These are phyloP conservation scores for Hydrotaea diabolus DNA, from an alignment of 2,888 invertebrate species.

Conservation along the genomic window DNA sequence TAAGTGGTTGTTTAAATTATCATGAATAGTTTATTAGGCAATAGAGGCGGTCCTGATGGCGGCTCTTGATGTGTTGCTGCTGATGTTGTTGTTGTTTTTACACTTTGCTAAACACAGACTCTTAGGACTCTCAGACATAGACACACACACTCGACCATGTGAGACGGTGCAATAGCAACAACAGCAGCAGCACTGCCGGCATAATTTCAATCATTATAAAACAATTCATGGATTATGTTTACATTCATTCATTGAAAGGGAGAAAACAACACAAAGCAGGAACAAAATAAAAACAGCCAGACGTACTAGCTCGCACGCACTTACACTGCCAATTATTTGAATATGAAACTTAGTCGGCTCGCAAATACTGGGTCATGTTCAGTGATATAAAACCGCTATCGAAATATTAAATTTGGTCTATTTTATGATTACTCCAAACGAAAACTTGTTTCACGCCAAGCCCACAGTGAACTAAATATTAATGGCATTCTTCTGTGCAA, in stretches of 20 bases:
- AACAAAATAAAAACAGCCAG: not conserved
- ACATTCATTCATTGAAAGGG: constrained; percentile 3
- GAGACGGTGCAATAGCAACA: not conserved
- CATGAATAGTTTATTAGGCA: constrained; percentile 55
- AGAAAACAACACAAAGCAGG: not conserved
- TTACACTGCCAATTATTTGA: constrained; percentile 13
- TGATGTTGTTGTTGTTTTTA: constrained; percentile 49
- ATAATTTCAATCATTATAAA: constrained; percentile 57
- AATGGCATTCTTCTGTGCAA: no score
- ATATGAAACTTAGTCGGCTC: no score
- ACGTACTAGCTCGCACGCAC: constrained; percentile 29
- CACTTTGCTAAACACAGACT: constrained; percentile 60
- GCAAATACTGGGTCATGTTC: no score
- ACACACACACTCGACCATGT: constrained; percentile 43
- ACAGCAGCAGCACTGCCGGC: constrained; percentile 47
- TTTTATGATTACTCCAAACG: no score
- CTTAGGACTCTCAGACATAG: constrained; percentile 29
- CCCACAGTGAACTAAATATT: no score
- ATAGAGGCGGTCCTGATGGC: constrained; percentile 44
- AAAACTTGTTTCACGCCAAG: no score
- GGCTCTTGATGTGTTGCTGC: constrained; percentile 55
- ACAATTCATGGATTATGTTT: constrained; percentile 52
- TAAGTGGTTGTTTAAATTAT: constrained; percentile 45
- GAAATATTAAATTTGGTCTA: no score
- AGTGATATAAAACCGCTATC: no score